Base-by-base conservation (phyloP, 2,888 invertebrate genomes). In the Neocrepidodera transversa region DNA sequence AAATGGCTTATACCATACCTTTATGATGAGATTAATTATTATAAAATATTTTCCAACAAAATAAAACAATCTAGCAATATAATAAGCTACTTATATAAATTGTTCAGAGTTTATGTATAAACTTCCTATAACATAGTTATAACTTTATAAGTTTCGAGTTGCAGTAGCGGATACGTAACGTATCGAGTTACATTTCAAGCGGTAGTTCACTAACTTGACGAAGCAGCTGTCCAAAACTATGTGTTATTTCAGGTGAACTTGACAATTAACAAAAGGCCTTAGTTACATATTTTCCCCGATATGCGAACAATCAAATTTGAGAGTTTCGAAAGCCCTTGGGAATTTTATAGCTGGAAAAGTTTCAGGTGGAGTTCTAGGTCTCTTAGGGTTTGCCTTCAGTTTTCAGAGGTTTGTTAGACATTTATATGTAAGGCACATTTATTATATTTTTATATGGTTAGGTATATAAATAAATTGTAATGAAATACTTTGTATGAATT, bases 161-260 rank as follows among this genome's bases (percentile, higher is more conserved):
- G 14, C 45, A 8, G 4, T 8, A 43, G 26, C 45, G 28, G 26
- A 48, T 20, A 18, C 18, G 16, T 48, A 32, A 11, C 17, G 17
- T 57, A 58, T 58, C 58, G 42, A 20, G 38, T 56, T 52, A 48
- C 52, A 56, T 48, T 52, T 52, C 56, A 40, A 51, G 30, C 30
- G 47, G 10, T 42, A 35, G 35, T 48, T 60, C 18, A 23, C 56
- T 52, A 56, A 60, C 52, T 60, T 7, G 18, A 11, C 20, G 38
- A 35, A 56, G 52, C 60, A 60, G 60, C 60, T 60, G 56, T 56
- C 52, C 48, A 35, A 55, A 60, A 52, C 56, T 56, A 48, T 60
- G 51, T 36, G 51, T 23, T 38, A 45, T 51, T 45, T 38, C 50
- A 47, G 51, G 52, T 32, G 52, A 45, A 56, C 55, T 56, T 60